Conservation (phyloP, 2,888 invertebrate species). For the Drosophila subsilvestris region DNA sequence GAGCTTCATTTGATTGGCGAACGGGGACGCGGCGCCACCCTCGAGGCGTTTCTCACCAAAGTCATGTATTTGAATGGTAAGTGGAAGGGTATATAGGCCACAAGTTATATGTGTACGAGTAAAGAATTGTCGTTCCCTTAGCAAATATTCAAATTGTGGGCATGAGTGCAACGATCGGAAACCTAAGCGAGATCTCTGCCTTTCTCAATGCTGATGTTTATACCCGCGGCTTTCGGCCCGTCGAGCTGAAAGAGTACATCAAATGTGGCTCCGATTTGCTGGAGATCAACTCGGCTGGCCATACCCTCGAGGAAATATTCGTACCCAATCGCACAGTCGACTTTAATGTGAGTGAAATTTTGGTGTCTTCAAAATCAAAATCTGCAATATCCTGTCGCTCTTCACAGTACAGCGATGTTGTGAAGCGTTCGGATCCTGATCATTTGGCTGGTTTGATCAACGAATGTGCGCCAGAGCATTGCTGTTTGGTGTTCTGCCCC, state of each 20-base stretch:
- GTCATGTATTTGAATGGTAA: slow-evolving; percentile 89
- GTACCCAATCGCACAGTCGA: slow-evolving; percentile 85
- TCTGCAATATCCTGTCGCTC: background rate
- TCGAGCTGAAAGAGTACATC: slow-evolving; percentile 92
- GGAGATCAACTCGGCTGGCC: slow-evolving; percentile 85
- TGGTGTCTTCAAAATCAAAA: accelerated
- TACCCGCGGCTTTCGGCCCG: slow-evolving; percentile 94
- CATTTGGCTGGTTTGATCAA: slow-evolving; percentile 90
- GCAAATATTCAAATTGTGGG: slow-evolving; percentile 93
- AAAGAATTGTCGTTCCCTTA: slow-evolving; percentile 57
- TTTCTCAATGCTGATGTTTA: slow-evolving; percentile 94
- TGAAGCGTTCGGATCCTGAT: slow-evolving; percentile 90
- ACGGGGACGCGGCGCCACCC: slow-evolving; percentile 90
- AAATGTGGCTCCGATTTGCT: slow-evolving; percentile 88
- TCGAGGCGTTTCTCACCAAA: slow-evolving; percentile 94
- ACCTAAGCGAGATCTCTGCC: slow-evolving; percentile 90
- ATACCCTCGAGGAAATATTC: slow-evolving; percentile 85
- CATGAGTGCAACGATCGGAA: slow-evolving; percentile 99
- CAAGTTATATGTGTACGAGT: no score
- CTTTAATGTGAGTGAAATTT: slow-evolving; percentile 80
- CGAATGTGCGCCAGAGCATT: slow-evolving; percentile 91
- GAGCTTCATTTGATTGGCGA: slow-evolving; percentile 98
- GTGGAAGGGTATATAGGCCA: no score
- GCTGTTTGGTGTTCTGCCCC: slow-evolving; percentile 96
- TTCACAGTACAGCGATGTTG: slow-evolving; percentile 87